Conservation (phyloP, 2,888 invertebrate genomes). For the Cantharis rufa region DNA sequence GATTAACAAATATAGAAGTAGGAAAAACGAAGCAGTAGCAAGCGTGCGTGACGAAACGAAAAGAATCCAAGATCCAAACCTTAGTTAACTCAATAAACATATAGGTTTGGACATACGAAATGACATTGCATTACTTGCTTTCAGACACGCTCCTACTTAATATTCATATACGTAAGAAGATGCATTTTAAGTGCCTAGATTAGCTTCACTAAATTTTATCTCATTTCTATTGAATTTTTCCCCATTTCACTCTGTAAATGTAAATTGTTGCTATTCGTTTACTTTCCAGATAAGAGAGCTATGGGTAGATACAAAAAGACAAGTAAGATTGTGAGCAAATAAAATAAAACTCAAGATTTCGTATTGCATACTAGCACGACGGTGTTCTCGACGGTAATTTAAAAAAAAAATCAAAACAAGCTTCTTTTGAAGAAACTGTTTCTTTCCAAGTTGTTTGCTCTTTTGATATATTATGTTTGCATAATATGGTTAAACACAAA, state of each 20-base stretch:
- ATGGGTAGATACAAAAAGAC: not conserved
- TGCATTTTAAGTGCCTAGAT: constrained; percentile 41
- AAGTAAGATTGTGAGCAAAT: not conserved
- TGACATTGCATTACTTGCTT: constrained; percentile 39
- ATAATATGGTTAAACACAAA: not conserved
- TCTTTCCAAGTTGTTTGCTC: not conserved
- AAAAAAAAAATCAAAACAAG: not conserved
- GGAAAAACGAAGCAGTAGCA: constrained; percentile 21
- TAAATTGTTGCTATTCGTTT: not conserved
- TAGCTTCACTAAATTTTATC: constrained; percentile 17
- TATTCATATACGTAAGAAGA: constrained; percentile 41
- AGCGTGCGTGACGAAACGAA: constrained; percentile 38
- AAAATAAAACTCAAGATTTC: not conserved
- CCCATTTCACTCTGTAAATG: not conserved
- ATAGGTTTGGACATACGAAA: constrained; percentile 35
- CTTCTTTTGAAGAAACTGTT: not conserved
- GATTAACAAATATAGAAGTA: constrained; percentile 12
- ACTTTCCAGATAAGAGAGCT: not conserved
- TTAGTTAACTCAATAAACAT: constrained; percentile 39
- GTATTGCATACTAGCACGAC: not conserved
- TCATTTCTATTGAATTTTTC: not conserved
- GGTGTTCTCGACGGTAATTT: not conserved
- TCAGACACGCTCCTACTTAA: constrained; percentile 41
- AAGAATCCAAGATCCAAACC: constrained; percentile 31
- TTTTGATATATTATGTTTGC: too few species aligned